Base-by-base conservation (phyloP, 1,140 invertebrate species). In the Asobara japonica region DNA sequence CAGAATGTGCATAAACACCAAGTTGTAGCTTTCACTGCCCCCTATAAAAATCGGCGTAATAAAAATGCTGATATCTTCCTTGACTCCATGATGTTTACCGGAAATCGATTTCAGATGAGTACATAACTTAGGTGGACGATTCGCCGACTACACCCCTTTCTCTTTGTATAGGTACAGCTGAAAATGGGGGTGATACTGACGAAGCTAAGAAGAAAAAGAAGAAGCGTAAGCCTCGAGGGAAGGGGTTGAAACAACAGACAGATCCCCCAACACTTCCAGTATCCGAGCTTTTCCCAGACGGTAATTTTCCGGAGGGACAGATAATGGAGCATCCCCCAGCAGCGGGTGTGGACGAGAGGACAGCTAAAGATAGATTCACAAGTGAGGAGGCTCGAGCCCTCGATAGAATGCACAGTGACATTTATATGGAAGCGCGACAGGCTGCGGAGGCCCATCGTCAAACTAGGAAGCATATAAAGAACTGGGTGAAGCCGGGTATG, bases 361-460 rank as follows among this genome's bases (percentile, higher is more conserved):
- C 92, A 56, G 96, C 96, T 1, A 95, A 93, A 79, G 92, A 98
- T 81, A 90, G 97, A 31, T 95, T 96, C 77, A 93, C 93, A 0
- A 94, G 91, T 80, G 97, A 98, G 85, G 98, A 99, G 82, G 98
- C 97, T 79, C 91, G 93, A 79, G 92, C 93, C 3, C 82, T 95
- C 13, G 94, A 96, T 82, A 88, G 93, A 82, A 90, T 93, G 87
- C 93, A 94, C 73, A 92, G 92, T 84, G 96, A 99, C 79, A 94
- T 97, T 76, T 99, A 99, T 82, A 95, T 97, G 82, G 97, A 99
- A 88, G 93, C 98, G 30, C 91, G 98, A 75, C 92, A 95, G 75
- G 98, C 98, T 22, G 98, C 98, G 29, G 98, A 99, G 88, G 97
- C 97, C 65, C 98, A 99, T 86, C 92, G 98, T 86, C 96, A 97